Conservation (phyloP, 2,888 invertebrate species). For the Frankliniella fusca region DNA sequence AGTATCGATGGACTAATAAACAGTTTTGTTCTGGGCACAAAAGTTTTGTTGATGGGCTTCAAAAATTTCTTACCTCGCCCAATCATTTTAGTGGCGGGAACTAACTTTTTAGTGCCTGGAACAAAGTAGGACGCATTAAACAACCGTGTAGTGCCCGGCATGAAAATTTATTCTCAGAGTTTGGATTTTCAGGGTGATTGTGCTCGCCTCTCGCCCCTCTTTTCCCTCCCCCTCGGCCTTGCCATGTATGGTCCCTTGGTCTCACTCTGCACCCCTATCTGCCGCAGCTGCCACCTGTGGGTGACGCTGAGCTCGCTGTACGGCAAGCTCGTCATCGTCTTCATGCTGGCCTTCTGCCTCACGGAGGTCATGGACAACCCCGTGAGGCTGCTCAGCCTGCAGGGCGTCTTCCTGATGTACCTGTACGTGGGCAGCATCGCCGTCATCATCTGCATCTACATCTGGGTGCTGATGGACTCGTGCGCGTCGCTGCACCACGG, state of each 20-base stretch:
- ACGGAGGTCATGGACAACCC: conserved; percentile 55
- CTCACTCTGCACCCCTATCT: conserved; percentile 33
- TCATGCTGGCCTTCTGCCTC: conserved; percentile 52
- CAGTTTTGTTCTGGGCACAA: too few species aligned
- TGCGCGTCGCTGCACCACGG: conserved; percentile 48
- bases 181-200: too few species aligned
- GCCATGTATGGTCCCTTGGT: not conserved
- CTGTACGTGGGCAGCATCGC: conserved; percentile 54
- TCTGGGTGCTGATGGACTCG: conserved; percentile 53
- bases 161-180: too few species aligned
- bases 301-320: conserved; percentile 53
- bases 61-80: too few species aligned
- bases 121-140: too few species aligned
- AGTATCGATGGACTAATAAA: too few species aligned
- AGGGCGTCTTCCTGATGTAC: conserved; percentile 54
- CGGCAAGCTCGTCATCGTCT: conserved; percentile 52
- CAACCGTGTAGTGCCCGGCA: too few species aligned
- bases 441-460: conserved; percentile 54
- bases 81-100: too few species aligned
- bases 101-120: too few species aligned
- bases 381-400: conserved; percentile 50
- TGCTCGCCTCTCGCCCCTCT: conserved; percentile 22
- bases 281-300: conserved; percentile 51
- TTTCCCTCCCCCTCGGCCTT: conserved; percentile 28
- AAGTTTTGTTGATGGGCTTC: too few species aligned